phyloP scores from a whole-genome alignment of 2,797 vertebrate species.

The Spinibarbus caldwelli region DNA sequence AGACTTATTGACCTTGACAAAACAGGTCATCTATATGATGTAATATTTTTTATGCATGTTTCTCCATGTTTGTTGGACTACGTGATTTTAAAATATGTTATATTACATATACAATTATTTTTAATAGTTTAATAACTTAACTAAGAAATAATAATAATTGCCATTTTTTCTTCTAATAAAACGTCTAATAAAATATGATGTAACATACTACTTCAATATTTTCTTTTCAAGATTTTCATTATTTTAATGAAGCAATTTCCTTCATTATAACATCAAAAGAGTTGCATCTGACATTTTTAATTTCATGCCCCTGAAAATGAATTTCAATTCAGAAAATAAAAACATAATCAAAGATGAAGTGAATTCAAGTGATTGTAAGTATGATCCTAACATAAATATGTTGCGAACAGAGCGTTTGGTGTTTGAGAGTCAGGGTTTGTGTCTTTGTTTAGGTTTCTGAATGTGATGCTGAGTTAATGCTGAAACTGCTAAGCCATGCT shows the following conservation, averaged over 20 bases:
- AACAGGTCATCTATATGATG: background rate
- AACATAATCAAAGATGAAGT: background rate
- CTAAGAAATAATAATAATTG: background rate
- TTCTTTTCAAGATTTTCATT: background rate
- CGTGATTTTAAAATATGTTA: background rate
- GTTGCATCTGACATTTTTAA: background rate
- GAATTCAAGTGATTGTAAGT: background rate
- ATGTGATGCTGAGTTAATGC: too few relatives aligned
- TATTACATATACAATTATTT: background rate
- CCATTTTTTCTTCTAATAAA: background rate
- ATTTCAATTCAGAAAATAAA: background rate
- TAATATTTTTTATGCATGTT: background rate
- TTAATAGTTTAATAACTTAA: background rate
- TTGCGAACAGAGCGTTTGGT: background rate
- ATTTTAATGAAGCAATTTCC: background rate
- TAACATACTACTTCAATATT: background rate
- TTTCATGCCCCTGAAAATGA: background rate
- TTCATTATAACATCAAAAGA: background rate
- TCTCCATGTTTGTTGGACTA: background rate
- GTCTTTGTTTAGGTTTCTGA: background rate
- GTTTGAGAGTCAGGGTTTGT: background rate
- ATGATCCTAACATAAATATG: background rate
- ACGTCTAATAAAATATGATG: background rate
- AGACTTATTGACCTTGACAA: too few relatives aligned
- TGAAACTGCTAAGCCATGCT: constrained; percentile 10